Base-by-base conservation (phyloP, 2,888 invertebrate species). In the Griposia aprilina region DNA sequence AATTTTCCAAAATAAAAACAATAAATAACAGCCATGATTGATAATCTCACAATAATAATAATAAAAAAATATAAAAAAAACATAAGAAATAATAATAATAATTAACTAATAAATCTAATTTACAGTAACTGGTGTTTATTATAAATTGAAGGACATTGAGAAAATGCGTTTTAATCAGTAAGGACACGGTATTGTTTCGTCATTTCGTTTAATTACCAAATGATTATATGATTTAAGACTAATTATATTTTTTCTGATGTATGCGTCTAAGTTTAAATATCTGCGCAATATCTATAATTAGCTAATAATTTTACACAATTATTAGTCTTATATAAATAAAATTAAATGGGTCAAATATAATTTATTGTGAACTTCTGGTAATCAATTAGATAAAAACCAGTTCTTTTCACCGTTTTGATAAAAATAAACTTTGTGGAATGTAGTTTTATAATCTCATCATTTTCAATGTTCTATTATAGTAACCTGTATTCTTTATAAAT, bases 21-120 rank as follows among this genome's bases (percentile, higher is more conserved):
- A 76, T 68, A 76, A 66, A 87, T 90, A 91, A 92, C 92, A 93
- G 93, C 92, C 93, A 92, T 90, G 81, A 87, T 90, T 90, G 81
- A 88, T 92, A 93, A 93, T 93, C 92, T 93, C 92, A 89, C 89
- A 85, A 81, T 86, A 87, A 87, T 78, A 79, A 74, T 85, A 84
- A 59, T 36, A 77, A 80, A 63, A 67, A 30, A 10, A 50, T 15
- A 59, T 17, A 76, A 68, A 57, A 68, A 57, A 69, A 65, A 66
- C 72, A 81, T 52, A 67, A 60, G 48, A 78, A 70, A 70, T 55
- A 73, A 70, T 52, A 48, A 72, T 60, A 55, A 63, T 78, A 63
- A 77, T 77, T 87, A 74, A 69, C 71, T 77, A 82, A 71, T 78
- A 73, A 26, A 80, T 77, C 73, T 85, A 79, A 80, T 82, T 87